These are phyloP conservation scores for Gandaritis pyraliata DNA, from an alignment of 2,888 invertebrate species.

Conservation along the genomic window DNA sequence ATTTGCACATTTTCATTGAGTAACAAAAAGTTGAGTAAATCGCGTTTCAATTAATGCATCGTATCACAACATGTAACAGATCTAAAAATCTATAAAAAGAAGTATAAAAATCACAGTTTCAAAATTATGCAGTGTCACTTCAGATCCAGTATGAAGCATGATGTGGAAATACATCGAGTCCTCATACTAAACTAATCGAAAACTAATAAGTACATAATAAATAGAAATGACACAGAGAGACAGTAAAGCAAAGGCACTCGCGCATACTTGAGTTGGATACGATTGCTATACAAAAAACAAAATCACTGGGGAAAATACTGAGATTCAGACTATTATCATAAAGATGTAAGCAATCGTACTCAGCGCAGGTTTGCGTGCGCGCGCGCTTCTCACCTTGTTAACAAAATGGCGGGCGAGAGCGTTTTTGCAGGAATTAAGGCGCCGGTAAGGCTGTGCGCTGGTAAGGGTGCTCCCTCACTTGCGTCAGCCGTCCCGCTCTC, in stretches of 20 bases:
- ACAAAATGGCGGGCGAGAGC: constrained; percentile 83
- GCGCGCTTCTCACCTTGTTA: constrained; percentile 83
- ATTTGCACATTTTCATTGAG: constrained; percentile 35
- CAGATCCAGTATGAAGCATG: constrained; percentile 76
- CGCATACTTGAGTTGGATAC: constrained; percentile 70
- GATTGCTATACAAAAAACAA: constrained; percentile 47
- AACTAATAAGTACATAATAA: constrained; percentile 82
- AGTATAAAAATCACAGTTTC: constrained; percentile 84
- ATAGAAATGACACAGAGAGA: constrained; percentile 77
- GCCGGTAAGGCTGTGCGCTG: constrained; percentile 93
- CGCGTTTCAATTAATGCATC: constrained; percentile 53
- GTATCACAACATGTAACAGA: constrained; percentile 81
- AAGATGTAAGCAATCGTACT: constrained; percentile 60
- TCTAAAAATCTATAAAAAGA: constrained; percentile 78
- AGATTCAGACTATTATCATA: constrained; percentile 21
- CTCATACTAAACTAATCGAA: constrained; percentile 67
- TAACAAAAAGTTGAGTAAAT: constrained; percentile 39
- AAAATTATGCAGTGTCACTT: constrained; percentile 83
- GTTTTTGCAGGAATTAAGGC: constrained; percentile 85
- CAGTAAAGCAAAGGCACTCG: constrained; percentile 76
- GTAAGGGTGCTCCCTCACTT: constrained; percentile 98
- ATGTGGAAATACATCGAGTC: constrained; percentile 62
- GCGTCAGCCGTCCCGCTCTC: constrained; percentile 93
- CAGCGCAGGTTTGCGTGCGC: constrained; percentile 67
- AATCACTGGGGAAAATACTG: constrained; percentile 14